Evolutionary conservation across 2,113 vertebrate genomes (phyloP), one percentile per base, ranked within the genome.

Genomic region (Podilymbus podiceps): DNA sequence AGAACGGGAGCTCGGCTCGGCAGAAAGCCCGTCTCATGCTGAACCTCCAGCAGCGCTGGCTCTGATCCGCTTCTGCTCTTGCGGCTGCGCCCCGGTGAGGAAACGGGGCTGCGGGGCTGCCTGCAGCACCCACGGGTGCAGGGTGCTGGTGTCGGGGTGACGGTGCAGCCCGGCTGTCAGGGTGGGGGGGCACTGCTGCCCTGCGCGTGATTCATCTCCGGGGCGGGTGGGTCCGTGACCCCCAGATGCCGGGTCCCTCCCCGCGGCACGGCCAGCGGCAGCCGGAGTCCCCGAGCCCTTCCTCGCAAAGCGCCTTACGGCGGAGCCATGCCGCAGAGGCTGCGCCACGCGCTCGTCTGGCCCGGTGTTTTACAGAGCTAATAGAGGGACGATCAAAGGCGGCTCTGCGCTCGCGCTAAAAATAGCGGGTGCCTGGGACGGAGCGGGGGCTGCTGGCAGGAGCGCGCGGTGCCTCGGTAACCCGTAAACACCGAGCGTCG

Each of bases 61-160:
- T 88, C 73, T 33, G 73, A 40, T 21, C 52, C 3, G 0, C 44
- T 40, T 27, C 19, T 15, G 38, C 38, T 81, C 69, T 50, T 1
- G 2, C 15, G 40, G 40, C 73, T 56, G 33, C 2, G 6, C 7
- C 31, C 13, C 0, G 0, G 5, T 35, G 16, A 33, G 40, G 28
- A 27, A 67, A 47, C 0, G 5, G 33, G 63, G 42, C 28, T 0
- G 0, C 8, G 8, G 28, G n/a, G 30, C 62, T 40, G 35, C 58
- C 31, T 13, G 24, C 0, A 0, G 77, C 49, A 18, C 38, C 69
- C 71, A 9, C 5, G 56, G 94, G 30, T 3, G 47, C 28, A 4
- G 52, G 33, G n/a, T 53, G n/a, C 55, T n/a, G 49, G 12, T 22
- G 77, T 18, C 6, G 4, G 9, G 9, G 42, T 9, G n/a, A n/a